Conservation (phyloP, 2,797 vertebrate genomes). For the Fringilla coelebs region DNA sequence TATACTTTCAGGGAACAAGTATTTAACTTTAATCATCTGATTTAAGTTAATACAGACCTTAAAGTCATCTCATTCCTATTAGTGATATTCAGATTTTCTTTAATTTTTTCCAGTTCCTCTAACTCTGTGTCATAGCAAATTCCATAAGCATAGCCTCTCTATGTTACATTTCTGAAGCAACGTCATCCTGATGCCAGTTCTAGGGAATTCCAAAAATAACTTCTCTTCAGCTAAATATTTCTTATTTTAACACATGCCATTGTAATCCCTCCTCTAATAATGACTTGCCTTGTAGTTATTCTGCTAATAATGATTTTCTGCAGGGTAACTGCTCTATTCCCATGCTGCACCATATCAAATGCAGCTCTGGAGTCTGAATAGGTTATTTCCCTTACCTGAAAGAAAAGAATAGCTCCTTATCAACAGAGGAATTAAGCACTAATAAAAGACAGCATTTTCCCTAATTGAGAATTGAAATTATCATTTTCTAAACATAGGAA, state of each 20-base stretch:
- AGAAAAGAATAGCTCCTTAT: not conserved
- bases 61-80: not conserved
- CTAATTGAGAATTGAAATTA: not conserved
- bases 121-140: not conserved
- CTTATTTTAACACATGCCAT: not conserved
- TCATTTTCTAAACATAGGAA: not conserved
- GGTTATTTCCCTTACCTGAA: not conserved
- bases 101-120: not conserved
- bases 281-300: slow-evolving; percentile 15
- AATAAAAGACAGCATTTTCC: not conserved
- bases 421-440: slow-evolving; percentile 1
- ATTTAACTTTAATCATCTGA: not conserved
- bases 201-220: slow-evolving; percentile 15
- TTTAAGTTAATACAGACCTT: not conserved
- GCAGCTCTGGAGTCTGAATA: not conserved
- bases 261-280: slow-evolving; percentile 32
- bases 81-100: not conserved
- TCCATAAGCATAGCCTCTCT: not conserved
- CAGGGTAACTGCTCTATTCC: slow-evolving; percentile 1
- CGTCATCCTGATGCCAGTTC: not conserved
- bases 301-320: slow-evolving; percentile 9
- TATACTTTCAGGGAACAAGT: not conserved
- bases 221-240: slow-evolving; percentile 20
- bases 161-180: not conserved
- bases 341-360: not conserved